Conservation (phyloP, 2,888 invertebrate genomes). For the Drosophila macrospina region DNA sequence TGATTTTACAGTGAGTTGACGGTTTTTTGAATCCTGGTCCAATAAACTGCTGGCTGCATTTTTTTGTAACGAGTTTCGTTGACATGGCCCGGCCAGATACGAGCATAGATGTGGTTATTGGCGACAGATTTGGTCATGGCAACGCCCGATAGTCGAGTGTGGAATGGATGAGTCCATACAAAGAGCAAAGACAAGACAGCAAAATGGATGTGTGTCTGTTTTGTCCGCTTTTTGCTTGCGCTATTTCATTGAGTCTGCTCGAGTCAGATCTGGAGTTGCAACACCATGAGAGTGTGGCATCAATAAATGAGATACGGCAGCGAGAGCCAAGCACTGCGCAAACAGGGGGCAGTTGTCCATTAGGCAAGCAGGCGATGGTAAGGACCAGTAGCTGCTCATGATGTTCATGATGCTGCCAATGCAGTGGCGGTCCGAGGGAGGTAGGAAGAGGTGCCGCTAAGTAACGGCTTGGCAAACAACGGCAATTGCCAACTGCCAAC, state of each 20-base stretch:
- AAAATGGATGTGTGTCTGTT: constrained; percentile 58
- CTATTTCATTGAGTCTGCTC: constrained; percentile 56
- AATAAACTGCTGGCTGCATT: constrained; percentile 30
- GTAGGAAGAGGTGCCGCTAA: constrained; percentile 41
- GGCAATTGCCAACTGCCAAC: constrained; percentile 41
- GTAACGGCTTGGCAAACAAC: constrained; percentile 80
- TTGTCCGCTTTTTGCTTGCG: constrained; percentile 55
- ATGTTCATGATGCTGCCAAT: constrained; percentile 22
- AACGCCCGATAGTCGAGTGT: constrained; percentile 37
- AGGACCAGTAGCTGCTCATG: constrained; percentile 52
- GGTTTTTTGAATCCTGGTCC: constrained; percentile 16
- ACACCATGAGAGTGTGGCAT: constrained; percentile 49
- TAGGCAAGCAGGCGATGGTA: constrained; percentile 51
- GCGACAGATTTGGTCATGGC: constrained; percentile 30
- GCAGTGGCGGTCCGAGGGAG: constrained; percentile 2
- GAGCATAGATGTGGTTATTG: constrained; percentile 21
- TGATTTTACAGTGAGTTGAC: not conserved
- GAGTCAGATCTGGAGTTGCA: constrained; percentile 30
- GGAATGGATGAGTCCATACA: constrained; percentile 27
- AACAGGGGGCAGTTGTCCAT: constrained; percentile 62
- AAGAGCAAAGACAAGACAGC: constrained; percentile 16
- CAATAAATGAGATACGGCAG: constrained; percentile 76
- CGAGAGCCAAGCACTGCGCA: constrained; percentile 51
- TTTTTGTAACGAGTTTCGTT: constrained; percentile 30
- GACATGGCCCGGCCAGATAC: constrained; percentile 20